phyloP scores from a whole-genome alignment of 2,797 vertebrate species.

The Heliangelus exortis region DNA sequence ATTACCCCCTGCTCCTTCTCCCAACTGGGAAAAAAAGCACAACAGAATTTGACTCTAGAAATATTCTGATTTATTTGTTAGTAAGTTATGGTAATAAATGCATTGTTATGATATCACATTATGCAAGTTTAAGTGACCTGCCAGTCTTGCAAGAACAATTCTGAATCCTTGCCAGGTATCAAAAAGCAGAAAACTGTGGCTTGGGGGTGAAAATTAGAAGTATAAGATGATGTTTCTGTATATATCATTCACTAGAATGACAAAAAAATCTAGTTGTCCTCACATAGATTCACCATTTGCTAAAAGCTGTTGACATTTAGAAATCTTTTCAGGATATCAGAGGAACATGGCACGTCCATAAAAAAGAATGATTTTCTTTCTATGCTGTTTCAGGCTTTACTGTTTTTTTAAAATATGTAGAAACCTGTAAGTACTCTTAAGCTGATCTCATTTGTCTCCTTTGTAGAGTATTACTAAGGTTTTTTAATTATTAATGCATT shows the following conservation, averaged over 20 bases:
- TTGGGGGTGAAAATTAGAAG: not conserved
- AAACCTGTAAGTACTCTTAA: not conserved
- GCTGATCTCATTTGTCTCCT: not conserved
- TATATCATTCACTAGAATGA: not conserved
- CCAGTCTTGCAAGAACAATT: not conserved
- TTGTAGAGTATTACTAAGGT: not conserved
- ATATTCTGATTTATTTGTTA: constrained; percentile 50
- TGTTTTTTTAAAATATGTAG: not conserved
- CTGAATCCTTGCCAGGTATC: rapidly evolving
- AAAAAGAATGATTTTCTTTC: not conserved
- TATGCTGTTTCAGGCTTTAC: not conserved
- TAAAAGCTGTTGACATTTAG: not conserved
- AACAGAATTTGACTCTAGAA: constrained; percentile 23
- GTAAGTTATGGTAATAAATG: constrained; percentile 50
- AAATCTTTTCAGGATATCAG: not conserved
- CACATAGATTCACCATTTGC: not conserved
- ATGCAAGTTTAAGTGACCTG: constrained; percentile 18
- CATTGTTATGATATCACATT: not conserved
- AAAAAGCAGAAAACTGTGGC: not conserved
- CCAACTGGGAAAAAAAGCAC: not conserved
- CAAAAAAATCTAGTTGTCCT: not conserved
- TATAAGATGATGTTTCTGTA: not conserved
- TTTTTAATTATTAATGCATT: constrained; percentile 14
- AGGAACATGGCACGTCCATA: not conserved
- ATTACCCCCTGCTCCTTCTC: constrained; percentile 46